Base-by-base conservation (phyloP, 1,140 invertebrate species). In the Littorina saxatilis region DNA sequence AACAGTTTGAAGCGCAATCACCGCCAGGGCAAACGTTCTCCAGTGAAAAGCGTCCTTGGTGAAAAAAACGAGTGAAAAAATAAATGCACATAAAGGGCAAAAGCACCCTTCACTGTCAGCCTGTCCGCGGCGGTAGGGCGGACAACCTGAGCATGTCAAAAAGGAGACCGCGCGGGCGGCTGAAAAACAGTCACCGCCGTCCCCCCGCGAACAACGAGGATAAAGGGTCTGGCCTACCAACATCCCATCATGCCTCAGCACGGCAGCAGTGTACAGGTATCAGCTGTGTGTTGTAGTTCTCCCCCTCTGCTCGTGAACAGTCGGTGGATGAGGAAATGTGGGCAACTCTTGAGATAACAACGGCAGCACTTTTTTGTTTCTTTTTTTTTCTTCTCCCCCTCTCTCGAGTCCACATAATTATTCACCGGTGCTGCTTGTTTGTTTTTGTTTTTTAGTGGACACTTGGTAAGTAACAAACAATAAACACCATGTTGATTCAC, bases 41-140 rank as follows among this genome's bases (percentile, higher is more conserved):
- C n/a, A 9, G 27, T 68, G 66, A 68, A 32, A 58, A 77, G 39
- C 52, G 52, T 77, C n/a, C 58, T 29, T 5, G 9, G 47, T 27
- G 47, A 61, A 29, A 47, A n/a, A 61, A 77, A 77, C 40, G 61
- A 61, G 58, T 77, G 17, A 79, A 72, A n/a, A 72, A 79, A 70
- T 82, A 82, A 82, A 82, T 82, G 81, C 81, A 82, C 74, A 82
- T 70, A 82, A 76, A 76, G 80, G 80, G 80, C 74, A 82, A 82
- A 82, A 82, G 37, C 52, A 50, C 50, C 80, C 80, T 66, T 68
- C 50, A 77, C 40, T 52, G 63, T 70, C 68, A 80, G 76, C 76
- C 76, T 78, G 55, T 82, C 82, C 70, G 83, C 81, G 47, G 82
- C 79, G 55, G 79, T 75, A 82, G 78, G 74, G 17, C 75, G 76